Base-by-base conservation (phyloP, 2,113 vertebrate genomes). In the Menura novaehollandiae region DNA sequence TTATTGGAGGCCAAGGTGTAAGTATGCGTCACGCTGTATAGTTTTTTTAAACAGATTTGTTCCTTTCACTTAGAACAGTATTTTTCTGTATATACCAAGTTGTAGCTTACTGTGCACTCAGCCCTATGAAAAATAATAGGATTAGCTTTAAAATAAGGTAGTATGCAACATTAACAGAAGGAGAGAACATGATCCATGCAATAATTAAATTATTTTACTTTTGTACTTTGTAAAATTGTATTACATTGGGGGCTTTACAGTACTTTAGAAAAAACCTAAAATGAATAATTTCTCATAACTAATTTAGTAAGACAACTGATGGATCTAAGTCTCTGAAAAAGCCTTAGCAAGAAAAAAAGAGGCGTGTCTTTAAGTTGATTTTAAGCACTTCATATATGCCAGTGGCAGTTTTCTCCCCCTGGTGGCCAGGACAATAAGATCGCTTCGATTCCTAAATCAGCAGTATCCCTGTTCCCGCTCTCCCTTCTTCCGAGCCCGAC, bases 321-420 rank as follows among this genome's bases (percentile, higher is more conserved):
- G 5, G 24, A 58, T 4, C 30, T 37, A 20, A 72, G 55, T 2
- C 24, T 56, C 18, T 51, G 37, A 62, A 60, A 71, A 81, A 69
- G 8, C n/a, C 37, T 76, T 13, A 44, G 30, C 18, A 56, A 52
- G 3, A 9, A 27, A 17, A n/a, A 43, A 15, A 52, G 32, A n/a
- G 21, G 1, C 15, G 30, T 5, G 2, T 7, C 10, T 43, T 19
- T 13, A 23, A 13, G 16, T 0, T 0, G 20, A 16, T 67, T 32
- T 49, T 11, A 15, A 52, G 41, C 3, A 1, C 3, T 4, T 32
- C 6, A 10, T 9, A 28, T 39, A 51, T 2, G 43, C n/a, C 10
- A 10, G 37, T 3, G 37, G 49, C 32, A 44, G 32, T 28, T 24
- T 53, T n/a, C 83, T 85, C 88, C 92, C 89, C 11, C 91, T 95